Evolutionary conservation across 1,140 invertebrate genomes (phyloP).

Genomic region (Camponotus vicinus): DNA sequence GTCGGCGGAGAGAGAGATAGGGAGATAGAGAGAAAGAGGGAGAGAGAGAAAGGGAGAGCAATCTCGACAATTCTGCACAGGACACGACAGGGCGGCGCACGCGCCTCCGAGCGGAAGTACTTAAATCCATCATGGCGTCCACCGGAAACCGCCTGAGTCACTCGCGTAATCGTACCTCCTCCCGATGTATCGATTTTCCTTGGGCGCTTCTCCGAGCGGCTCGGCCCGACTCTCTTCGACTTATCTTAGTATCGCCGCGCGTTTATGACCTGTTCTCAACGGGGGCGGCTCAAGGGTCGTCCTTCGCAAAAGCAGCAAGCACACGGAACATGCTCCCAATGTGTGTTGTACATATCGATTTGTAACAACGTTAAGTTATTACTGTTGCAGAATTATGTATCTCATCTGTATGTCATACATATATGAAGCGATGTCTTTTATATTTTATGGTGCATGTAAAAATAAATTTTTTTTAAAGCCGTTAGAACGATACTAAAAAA

Average conservation of each 20-base stretch:
- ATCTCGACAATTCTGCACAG: conserved; percentile 71
- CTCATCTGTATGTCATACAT: not conserved
- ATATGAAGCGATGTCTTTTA: too few relatives aligned
- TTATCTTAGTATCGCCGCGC: conserved; percentile 68
- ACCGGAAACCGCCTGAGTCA: conserved; percentile 83
- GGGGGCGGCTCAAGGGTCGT: not conserved
- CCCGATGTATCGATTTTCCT: conserved; percentile 80
- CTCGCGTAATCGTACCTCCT: conserved; percentile 81
- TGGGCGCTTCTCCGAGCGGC: conserved; percentile 69
- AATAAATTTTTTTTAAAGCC: not conserved
- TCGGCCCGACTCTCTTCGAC: conserved; percentile 66
- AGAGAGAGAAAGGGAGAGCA: conserved; percentile 65
- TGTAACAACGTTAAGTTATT: not conserved
- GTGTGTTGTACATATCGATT: not conserved
- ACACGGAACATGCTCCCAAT: not conserved
- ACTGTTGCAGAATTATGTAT: not conserved
- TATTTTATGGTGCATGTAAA: not conserved
- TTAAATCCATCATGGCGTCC: conserved; percentile 83
- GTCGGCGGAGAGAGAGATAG: conserved; percentile 8
- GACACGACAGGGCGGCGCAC: conserved; percentile 76
- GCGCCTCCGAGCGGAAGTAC: conserved; percentile 81
- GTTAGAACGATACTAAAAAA: not conserved
- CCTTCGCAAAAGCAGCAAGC: not conserved
- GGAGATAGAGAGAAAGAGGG: conserved; percentile 19
- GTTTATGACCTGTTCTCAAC: conserved; percentile 31